Percentiles rank a stretch among this genome's conserved stretches.
phyloP scores from a whole-genome alignment of 2,113 vertebrate genomes.

The Syrrhaptes paradoxus region DNA sequence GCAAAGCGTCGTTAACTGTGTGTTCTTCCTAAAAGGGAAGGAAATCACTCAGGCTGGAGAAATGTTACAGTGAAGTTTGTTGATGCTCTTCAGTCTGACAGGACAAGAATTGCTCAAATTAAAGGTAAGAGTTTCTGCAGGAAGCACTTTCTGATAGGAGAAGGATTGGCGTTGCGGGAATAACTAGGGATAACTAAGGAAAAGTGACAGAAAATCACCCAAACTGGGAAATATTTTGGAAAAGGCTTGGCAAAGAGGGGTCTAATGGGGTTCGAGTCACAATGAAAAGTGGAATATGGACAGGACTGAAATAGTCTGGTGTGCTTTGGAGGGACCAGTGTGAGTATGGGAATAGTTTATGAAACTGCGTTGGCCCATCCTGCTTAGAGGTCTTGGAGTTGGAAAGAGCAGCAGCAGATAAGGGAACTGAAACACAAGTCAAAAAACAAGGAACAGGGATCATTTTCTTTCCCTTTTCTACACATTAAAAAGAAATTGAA shows the following conservation, averaged over 20 bases:
- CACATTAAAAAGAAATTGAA: not conserved
- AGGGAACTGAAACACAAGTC: not conserved
- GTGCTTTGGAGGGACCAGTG: not conserved
- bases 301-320: not conserved
- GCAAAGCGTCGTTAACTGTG: conserved; percentile 1
- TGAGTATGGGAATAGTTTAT: not conserved
- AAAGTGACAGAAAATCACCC: not conserved
- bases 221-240: not conserved
- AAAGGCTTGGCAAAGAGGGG: not conserved
- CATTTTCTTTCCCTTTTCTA: not conserved
- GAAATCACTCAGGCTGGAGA: not conserved
- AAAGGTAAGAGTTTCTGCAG: conserved; percentile 12
- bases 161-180: not conserved
- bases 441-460: not conserved
- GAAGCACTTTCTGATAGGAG: not conserved
- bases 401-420: not conserved
- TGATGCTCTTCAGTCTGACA: not conserved
- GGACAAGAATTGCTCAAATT: not conserved
- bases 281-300: not conserved
- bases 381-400: not conserved
- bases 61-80: not conserved
- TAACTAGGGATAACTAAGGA: not conserved
- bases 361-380: not conserved
- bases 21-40: not conserved
- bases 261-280: not conserved